phyloP scores from a whole-genome alignment of 2,888 invertebrate species.

The Monopis laevigella region DNA sequence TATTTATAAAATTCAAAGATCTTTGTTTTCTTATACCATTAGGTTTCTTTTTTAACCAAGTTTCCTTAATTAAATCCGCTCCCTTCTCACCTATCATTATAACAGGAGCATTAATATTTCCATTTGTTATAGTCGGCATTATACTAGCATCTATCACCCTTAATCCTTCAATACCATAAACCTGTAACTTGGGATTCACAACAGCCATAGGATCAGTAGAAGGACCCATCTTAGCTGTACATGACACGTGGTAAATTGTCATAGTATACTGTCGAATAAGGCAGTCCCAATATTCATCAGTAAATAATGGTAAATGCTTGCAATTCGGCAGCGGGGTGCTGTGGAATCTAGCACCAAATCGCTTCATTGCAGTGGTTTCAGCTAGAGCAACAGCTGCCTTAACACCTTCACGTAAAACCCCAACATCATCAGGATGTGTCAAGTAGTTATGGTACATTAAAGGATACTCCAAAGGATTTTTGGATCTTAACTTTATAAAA shows the following conservation, averaged over 20 bases:
- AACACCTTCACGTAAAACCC: conserved; percentile 84
- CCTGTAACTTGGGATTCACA: conserved; percentile 79
- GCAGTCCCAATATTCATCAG: conserved; percentile 91
- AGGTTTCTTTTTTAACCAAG: conserved; percentile 66
- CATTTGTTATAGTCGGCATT: conserved; percentile 88
- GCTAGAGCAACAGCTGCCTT: conserved; percentile 86
- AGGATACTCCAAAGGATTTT: conserved; percentile 82
- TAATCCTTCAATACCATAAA: conserved; percentile 80
- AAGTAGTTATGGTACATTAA: conserved; percentile 92
- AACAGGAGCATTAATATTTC: conserved; percentile 87
- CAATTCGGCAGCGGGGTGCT: conserved; percentile 82
- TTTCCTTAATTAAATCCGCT: conserved; percentile 80
- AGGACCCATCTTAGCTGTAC: conserved; percentile 88
- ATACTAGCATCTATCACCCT: conserved; percentile 89
- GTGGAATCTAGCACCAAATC: conserved; percentile 82
- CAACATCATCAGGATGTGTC: conserved; percentile 85
- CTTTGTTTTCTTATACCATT: conserved; percentile 29
- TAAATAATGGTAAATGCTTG: conserved; percentile 77
- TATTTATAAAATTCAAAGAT: conserved; percentile 24
- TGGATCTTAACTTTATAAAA: conserved; percentile 74
- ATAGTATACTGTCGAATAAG: conserved; percentile 84
- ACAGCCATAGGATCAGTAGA: conserved; percentile 80
- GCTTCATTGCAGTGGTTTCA: conserved; percentile 79
- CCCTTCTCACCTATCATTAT: conserved; percentile 91
- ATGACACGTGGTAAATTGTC: conserved; percentile 88